Evolutionary conservation across 2,888 invertebrate species (phyloP), one percentile per base, ranked within the genome.

Genomic region (Amblyteles armatorius): DNA sequence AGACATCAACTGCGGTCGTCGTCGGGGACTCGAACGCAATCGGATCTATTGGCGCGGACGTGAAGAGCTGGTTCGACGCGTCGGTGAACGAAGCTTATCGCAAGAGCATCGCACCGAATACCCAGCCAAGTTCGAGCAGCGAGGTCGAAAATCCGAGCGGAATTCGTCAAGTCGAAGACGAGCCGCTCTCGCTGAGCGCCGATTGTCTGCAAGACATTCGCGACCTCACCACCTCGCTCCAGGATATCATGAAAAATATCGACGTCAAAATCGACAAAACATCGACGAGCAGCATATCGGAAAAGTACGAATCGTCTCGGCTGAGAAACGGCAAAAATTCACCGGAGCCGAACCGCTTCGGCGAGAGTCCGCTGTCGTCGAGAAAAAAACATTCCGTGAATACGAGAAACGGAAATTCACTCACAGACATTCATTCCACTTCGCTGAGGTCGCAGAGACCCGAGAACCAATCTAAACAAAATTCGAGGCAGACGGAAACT

Each of bases 171-270:
- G 83, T 50, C 63, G 86, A 88, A 2, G 78, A 88, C 7, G 89
- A 90, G 77, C 89, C 89, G 13, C 81, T 89, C 44, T 91, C 89
- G 33, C 78, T 89, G 77, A 91, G 89, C 77, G 87, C 88, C 44
- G 91, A 90, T 50, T 90, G 90, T 79, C 80, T 91, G 36, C 89
- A 89, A 73, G 90, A 90, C 40, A 89, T 92, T 36, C 85, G 90
- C 22, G 87, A 84, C 36, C 76, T 92, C 19, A 90, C 90, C 19
- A 88, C 86, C 29, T 91, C 90, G 33, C 73, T 91, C 85, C 85
- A 90, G 50, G 88, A 90, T 86, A 83, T 92, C 40, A 89, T 89
- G 85, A 85, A 88, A n/a, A 88, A 89, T 81, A 87, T 90, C 36
- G 88, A 89, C 52, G 83, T 87, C 40, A 87, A 84, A 36, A 81